These are phyloP conservation scores for Ophioninae sp. DNA, from an alignment of 2,888 invertebrate species.

Conservation along the genomic window DNA sequence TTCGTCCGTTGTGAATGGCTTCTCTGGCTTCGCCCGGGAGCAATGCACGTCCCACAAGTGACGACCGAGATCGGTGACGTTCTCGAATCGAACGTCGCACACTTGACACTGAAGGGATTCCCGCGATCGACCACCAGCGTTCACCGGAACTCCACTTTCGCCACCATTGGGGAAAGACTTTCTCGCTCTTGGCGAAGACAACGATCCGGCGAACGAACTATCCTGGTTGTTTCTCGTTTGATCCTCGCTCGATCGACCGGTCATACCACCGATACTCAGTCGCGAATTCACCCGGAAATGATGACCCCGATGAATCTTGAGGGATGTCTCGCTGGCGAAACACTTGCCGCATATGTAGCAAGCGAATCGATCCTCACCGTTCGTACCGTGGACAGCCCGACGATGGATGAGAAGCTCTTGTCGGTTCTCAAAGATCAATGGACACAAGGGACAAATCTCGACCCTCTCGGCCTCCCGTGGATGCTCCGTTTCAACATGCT, in stretches of 20 bases:
- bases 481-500: conserved; percentile 81
- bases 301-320: conserved; percentile 85
- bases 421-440: conserved; percentile 69
- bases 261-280: conserved; percentile 58
- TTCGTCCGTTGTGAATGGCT: conserved; percentile 69
- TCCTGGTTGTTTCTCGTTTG: background rate
- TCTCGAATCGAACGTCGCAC: conserved; percentile 83
- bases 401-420: conserved; percentile 73
- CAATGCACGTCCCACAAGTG: conserved; percentile 84
- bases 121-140: background rate
- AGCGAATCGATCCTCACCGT: conserved; percentile 81
- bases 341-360: conserved; percentile 86
- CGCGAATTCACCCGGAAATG: conserved; percentile 83
- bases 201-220: background rate
- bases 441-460: conserved; percentile 66
- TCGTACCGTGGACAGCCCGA: conserved; percentile 70
- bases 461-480: conserved; percentile 2
- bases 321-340: conserved; percentile 84
- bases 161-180: conserved; percentile 62
- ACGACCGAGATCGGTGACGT: conserved; percentile 83
- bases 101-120: conserved; percentile 83
- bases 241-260: background rate
- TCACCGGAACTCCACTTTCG: background rate
- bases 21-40: conserved; percentile 79
- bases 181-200: conserved; percentile 72